Evolutionary conservation across 2,888 invertebrate species (phyloP).

Genomic region (Halocaridina rubra): DNA sequence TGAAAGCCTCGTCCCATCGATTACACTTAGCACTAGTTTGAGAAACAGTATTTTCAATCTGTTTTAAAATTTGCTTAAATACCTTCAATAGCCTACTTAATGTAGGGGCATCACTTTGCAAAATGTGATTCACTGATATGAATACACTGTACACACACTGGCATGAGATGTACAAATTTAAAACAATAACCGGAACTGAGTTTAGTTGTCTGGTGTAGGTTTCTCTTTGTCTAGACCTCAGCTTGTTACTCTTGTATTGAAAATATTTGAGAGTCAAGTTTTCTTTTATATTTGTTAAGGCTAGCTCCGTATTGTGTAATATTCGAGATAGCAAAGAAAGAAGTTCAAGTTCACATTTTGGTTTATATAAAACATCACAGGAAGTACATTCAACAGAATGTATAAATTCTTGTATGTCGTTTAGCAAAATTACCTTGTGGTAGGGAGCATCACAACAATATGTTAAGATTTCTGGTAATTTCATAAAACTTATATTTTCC

Average conservation of each 20-base stretch:
- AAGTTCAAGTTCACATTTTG: slow-evolving; percentile 35
- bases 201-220: slow-evolving; percentile 43
- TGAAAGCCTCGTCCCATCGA: slow-evolving; percentile 42
- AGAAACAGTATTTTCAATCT: slow-evolving; percentile 28
- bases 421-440: background rate
- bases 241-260: slow-evolving; percentile 19
- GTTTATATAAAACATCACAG: slow-evolving; percentile 16
- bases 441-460: background rate
- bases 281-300: slow-evolving; percentile 19
- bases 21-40: slow-evolving; percentile 7
- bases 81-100: background rate
- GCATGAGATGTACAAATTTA: background rate
- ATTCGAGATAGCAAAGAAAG: slow-evolving; percentile 25
- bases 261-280: slow-evolving; percentile 27
- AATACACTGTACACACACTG: slow-evolving; percentile 29
- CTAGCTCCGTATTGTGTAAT: background rate
- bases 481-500: background rate
- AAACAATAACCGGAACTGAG: slow-evolving; percentile 23
- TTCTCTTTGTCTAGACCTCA: slow-evolving; percentile 48
- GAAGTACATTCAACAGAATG: background rate
- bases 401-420: background rate
- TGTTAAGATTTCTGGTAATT: background rate
- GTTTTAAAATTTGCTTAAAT: slow-evolving; percentile 12
- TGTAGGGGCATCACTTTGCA: background rate
- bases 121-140: background rate